These are phyloP conservation scores for Trichonephila clavata DNA, from an alignment of 1,140 invertebrate genomes.

Conservation along the genomic window DNA sequence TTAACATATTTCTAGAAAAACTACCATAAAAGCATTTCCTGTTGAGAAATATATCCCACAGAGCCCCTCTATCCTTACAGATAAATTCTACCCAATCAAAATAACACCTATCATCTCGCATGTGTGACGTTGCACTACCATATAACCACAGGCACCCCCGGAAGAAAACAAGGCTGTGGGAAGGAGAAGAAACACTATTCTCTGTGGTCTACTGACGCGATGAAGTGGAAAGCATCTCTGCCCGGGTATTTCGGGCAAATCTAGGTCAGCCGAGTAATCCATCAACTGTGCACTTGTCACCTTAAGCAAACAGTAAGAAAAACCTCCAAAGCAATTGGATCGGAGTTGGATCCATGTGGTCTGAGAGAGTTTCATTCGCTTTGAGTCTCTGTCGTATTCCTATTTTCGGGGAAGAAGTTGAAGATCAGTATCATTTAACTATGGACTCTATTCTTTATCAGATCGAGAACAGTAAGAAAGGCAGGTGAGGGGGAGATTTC, in stretches of 20 bases:
- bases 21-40: too few relatives aligned
- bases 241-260: constrained; percentile 47
- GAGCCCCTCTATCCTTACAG: too few relatives aligned
- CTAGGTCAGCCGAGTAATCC: constrained; percentile 53
- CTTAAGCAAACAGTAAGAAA: constrained; percentile 63
- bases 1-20: too few relatives aligned
- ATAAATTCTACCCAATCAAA: constrained; percentile 10
- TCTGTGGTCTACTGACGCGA: not conserved
- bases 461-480: too few relatives aligned
- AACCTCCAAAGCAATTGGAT: constrained; percentile 15
- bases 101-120: constrained; percentile 28
- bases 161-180: not conserved
- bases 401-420: too few relatives aligned
- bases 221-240: constrained; percentile 59
- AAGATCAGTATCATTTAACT: too few relatives aligned
- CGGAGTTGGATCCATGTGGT: not conserved
- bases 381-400: not conserved
- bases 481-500: too few relatives aligned
- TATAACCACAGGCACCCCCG: not conserved
- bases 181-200: not conserved
- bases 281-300: constrained; percentile 63
- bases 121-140: not conserved
- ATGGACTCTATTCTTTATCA: too few relatives aligned
- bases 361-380: constrained; percentile 19
- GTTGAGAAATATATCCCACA: too few relatives aligned